A percentile compares a stretch with the other conserved stretches of the same genome.
Conservation (phyloP, 2,888 invertebrate genomes). For the Phyto melanocephala region DNA sequence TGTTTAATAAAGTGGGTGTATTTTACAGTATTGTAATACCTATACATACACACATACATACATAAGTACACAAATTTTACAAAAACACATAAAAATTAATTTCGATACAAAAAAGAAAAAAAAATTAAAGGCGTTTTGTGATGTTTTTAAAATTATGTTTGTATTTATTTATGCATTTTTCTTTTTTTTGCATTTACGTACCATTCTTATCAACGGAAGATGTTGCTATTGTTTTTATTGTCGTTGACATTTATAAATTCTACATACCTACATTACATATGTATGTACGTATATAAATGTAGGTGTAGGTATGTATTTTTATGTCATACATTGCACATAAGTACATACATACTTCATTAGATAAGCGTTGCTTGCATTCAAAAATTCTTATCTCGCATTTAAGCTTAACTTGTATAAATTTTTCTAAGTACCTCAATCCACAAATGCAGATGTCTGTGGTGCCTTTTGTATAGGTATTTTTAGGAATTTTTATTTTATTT, state of each 20-base stretch:
- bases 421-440: not conserved
- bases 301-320: too few species aligned
- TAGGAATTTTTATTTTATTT: conserved; percentile 1
- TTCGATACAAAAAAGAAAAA: not conserved
- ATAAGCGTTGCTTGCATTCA: conserved; percentile 25
- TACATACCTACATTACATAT: too few species aligned
- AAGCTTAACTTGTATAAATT: conserved; percentile 1
- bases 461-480: too few species aligned
- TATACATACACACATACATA: too few species aligned
- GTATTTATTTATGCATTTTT: too few species aligned
- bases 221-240: conserved; percentile 8
- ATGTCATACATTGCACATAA: not conserved
- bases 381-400: conserved; percentile 43
- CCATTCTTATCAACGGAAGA: not conserved
- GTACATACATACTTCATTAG: conserved; percentile 46
- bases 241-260: conserved; percentile 55
- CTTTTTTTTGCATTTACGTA: not conserved
- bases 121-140: conserved; percentile 51
- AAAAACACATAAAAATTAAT: too few species aligned
- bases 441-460: conserved; percentile 15
- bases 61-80: too few species aligned
- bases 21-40: conserved; percentile 25
- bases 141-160: not conserved
- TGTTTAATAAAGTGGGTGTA: conserved; percentile 58
- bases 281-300: conserved; percentile 4